Evolutionary conservation across 2,113 vertebrate species (phyloP).

Genomic region (Corydoras sp.): DNA sequence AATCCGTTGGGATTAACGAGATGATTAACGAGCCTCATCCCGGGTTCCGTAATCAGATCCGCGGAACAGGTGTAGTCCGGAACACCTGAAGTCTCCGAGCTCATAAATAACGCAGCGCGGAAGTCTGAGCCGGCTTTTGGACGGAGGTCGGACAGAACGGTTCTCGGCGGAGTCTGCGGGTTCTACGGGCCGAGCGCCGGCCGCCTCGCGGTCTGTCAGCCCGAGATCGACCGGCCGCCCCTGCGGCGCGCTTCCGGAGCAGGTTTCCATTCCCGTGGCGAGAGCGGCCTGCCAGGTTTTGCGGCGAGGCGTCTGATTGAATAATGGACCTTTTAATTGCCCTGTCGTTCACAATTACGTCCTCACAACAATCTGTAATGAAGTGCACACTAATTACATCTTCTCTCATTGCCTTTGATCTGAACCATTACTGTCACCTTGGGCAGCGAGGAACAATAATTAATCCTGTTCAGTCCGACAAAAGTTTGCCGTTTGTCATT

Average conservation of each 20-base stretch:
- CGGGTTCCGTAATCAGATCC: neutral
- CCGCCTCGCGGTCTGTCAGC: neutral
- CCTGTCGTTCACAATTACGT: conserved; percentile 66
- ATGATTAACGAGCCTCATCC: neutral
- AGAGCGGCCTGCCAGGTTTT: conserved; percentile 53
- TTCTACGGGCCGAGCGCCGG: neutral
- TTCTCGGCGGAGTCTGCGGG: neutral
- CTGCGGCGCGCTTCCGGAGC: neutral
- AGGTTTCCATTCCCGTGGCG: conserved; percentile 42
- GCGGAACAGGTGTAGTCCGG: neutral
- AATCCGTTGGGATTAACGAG: no score
- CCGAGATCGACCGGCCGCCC: neutral
- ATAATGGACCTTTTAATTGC: conserved; percentile 68
- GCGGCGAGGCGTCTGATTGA: conserved; percentile 56
- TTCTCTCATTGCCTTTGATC: conserved; percentile 48
- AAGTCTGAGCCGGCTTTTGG: neutral
- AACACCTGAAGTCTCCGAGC: neutral
- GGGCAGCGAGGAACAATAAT: conserved; percentile 56
- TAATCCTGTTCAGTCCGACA: conserved; percentile 56
- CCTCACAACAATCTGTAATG: conserved; percentile 66
- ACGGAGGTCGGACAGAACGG: neutral
- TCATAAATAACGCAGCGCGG: neutral
- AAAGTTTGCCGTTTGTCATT: conserved; percentile 55
- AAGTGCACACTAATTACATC: conserved; percentile 59
- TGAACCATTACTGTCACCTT: conserved; percentile 66